These are phyloP conservation scores for Sphenopsis melanotis DNA, from an alignment of 2,797 vertebrate species.

Conservation along the genomic window DNA sequence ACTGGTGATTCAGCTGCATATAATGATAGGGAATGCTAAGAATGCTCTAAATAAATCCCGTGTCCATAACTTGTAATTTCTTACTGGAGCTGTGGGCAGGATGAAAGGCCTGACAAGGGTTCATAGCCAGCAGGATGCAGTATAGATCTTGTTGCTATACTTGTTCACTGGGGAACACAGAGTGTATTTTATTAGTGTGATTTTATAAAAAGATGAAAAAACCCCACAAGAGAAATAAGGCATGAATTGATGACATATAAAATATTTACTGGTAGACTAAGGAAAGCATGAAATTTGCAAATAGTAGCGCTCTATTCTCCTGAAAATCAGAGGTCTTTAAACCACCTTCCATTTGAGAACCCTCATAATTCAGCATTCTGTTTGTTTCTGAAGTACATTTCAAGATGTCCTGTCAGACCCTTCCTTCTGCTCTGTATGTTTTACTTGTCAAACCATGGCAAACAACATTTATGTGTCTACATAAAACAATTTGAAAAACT, in stretches of 20 bases:
- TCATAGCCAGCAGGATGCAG: not conserved
- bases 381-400: not conserved
- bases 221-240: not conserved
- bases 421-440: not conserved
- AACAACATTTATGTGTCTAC: not conserved
- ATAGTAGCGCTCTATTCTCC: not conserved
- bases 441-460: not conserved
- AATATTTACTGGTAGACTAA: not conserved
- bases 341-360: not conserved
- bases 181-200: not conserved
- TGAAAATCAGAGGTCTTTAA: conserved; percentile 12
- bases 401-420: not conserved
- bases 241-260: not conserved
- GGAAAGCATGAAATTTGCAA: not conserved
- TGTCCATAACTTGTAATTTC: conserved; percentile 44
- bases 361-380: not conserved
- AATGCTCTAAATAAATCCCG: conserved; percentile 59
- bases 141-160: not conserved
- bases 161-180: not conserved
- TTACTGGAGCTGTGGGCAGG: conserved; percentile 1
- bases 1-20: conserved; percentile 56
- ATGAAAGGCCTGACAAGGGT: conserved; percentile 20
- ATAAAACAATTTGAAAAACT: not conserved
- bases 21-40: conserved; percentile 59
- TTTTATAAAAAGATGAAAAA: not conserved